Conservation (phyloP, 1,140 invertebrate genomes). For the Zaprionus vittiger region DNA sequence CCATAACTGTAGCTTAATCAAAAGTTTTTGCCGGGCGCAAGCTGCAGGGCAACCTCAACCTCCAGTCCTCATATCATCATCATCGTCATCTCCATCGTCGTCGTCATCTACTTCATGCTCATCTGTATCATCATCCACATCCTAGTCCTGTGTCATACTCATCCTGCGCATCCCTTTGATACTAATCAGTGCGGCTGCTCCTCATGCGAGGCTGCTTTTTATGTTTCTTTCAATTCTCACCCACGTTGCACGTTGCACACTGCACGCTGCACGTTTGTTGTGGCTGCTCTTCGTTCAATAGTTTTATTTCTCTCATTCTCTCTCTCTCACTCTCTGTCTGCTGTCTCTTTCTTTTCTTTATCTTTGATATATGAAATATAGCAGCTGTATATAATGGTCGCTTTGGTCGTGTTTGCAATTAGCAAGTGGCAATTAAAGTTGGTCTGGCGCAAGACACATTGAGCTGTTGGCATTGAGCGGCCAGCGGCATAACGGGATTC, state of each 20-base stretch:
- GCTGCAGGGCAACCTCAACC: slow-evolving; percentile 65
- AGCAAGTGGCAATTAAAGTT: slow-evolving; percentile 80
- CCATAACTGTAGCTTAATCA: slow-evolving; percentile 83
- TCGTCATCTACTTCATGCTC: slow-evolving; percentile 12
- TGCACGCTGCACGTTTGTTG: slow-evolving; percentile 39
- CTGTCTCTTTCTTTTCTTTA: slow-evolving; percentile 35
- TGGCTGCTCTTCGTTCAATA: slow-evolving; percentile 54
- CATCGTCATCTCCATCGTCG: slow-evolving; percentile 21
- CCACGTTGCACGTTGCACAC: background rate
- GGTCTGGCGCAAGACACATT: slow-evolving; percentile 42
- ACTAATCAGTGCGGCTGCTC: slow-evolving; percentile 72
- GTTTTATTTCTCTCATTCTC: background rate
- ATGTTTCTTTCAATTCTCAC: slow-evolving; percentile 29
- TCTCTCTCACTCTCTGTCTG: background rate
- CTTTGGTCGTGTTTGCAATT: slow-evolving; percentile 68
- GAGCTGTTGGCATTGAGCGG: slow-evolving; percentile 54
- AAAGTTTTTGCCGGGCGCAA: slow-evolving; percentile 72
- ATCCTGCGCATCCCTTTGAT: slow-evolving; percentile 55
- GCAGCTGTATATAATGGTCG: slow-evolving; percentile 62
- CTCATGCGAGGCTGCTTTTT: slow-evolving; percentile 64
- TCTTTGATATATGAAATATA: slow-evolving; percentile 75
- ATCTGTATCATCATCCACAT: slow-evolving; percentile 20
- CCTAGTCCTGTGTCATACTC: slow-evolving; percentile 17
- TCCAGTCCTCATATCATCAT: slow-evolving; percentile 35
- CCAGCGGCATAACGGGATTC: slow-evolving; percentile 38